Conservation (phyloP, 2,113 vertebrate species). For the Vicugna pacos region DNA sequence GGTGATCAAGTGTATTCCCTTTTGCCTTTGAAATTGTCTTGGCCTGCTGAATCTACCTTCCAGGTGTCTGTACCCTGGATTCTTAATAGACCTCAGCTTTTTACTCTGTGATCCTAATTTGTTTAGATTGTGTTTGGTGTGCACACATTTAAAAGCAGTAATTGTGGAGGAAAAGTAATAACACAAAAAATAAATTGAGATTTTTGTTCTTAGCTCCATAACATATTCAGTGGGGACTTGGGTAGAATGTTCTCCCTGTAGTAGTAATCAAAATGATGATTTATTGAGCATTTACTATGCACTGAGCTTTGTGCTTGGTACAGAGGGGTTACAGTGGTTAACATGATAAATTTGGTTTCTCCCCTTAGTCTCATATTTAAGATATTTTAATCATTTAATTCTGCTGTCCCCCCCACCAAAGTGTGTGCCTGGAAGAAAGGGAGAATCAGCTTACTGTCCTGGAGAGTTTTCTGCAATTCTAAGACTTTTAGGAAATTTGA, state of each 20-base stretch:
- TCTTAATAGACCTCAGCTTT: not conserved
- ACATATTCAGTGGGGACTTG: conserved; percentile 9
- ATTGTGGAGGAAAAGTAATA: conserved; percentile 13
- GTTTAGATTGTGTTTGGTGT: conserved; percentile 33
- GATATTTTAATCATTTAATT: not conserved
- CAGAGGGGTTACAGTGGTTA: not conserved
- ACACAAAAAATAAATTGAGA: not conserved
- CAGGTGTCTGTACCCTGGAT: not conserved
- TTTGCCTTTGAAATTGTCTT: conserved; percentile 18
- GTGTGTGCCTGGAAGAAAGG: not conserved
- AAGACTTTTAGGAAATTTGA: conserved; percentile 44
- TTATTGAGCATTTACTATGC: conserved; percentile 3
- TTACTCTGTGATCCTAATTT: conserved; percentile 34
- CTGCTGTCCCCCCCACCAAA: not conserved
- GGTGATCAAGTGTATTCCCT: not conserved
- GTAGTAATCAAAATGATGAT: not conserved
- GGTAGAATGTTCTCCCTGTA: conserved; percentile 1
- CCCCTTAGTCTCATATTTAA: not conserved
- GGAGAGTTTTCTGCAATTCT: not conserved
- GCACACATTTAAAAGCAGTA: conserved; percentile 6
- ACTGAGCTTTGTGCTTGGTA: not conserved
- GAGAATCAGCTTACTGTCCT: not conserved
- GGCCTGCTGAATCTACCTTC: not conserved
- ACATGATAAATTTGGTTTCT: conserved; percentile 11
- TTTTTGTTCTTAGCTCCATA: conserved; percentile 4